Evolutionary conservation across 2,797 vertebrate species (phyloP).

Genomic region (Poeciliopsis paucimaculata): DNA sequence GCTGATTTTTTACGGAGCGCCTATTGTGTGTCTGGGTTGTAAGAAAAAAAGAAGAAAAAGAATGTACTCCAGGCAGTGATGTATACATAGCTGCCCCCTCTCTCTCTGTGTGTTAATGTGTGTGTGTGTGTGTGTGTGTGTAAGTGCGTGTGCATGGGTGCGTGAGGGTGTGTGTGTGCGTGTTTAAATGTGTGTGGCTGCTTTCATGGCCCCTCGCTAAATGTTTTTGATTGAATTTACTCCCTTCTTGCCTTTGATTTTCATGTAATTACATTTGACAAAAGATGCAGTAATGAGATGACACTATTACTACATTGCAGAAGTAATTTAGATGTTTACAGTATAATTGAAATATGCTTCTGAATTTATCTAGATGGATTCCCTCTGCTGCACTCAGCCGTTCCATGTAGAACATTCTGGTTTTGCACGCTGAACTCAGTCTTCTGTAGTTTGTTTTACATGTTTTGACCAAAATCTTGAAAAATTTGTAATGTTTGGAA

Average conservation of each 20-base stretch:
- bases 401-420: slow-evolving; percentile 44
- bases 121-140: slow-evolving; percentile 5
- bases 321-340: slow-evolving; percentile 57
- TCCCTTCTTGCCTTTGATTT: slow-evolving; percentile 68
- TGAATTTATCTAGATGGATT: slow-evolving; percentile 48
- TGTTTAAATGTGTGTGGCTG: slow-evolving; percentile 1
- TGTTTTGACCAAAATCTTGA: slow-evolving; percentile 54
- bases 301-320: slow-evolving; percentile 44
- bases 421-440: slow-evolving; percentile 33
- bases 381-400: slow-evolving; percentile 18
- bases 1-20: slow-evolving; percentile 48
- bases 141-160: neutral
- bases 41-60: slow-evolving; percentile 39
- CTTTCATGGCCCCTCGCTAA: slow-evolving; percentile 44
- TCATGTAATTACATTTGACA: slow-evolving; percentile 56
- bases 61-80: slow-evolving; percentile 61
- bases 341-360: slow-evolving; percentile 46
- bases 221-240: slow-evolving; percentile 58
- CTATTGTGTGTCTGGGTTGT: slow-evolving; percentile 50
- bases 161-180: slow-evolving; percentile 7
- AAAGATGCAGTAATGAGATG: slow-evolving; percentile 60
- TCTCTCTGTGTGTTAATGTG: neutral
- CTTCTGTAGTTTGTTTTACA: slow-evolving; percentile 33
- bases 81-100: slow-evolving; percentile 36
- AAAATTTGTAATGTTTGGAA: slow-evolving; percentile 19